These are phyloP conservation scores for Loriculus beryllinus DNA, from an alignment of 2,797 vertebrate genomes.

Conservation along the genomic window DNA sequence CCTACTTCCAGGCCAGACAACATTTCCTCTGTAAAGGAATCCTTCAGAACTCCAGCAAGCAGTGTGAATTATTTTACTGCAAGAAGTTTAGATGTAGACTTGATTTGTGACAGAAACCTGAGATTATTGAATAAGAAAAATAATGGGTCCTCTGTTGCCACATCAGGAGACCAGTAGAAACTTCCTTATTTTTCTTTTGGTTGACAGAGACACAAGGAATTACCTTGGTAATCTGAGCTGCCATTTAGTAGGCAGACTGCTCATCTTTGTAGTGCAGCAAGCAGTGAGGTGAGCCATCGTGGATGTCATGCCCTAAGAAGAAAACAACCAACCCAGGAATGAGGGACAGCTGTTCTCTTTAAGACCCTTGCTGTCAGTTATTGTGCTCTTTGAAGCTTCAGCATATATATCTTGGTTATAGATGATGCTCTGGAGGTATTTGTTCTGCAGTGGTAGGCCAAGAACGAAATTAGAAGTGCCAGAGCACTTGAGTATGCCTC, in stretches of 20 bases:
- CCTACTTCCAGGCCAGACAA: neutral
- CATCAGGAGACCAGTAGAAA: neutral
- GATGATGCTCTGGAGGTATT: neutral
- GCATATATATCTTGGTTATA: neutral
- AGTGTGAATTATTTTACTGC: neutral
- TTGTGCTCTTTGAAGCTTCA: neutral
- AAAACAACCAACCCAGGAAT: neutral
- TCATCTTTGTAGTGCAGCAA: neutral
- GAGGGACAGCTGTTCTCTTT: neutral
- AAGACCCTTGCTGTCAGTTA: neutral
- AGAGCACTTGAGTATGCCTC: neutral
- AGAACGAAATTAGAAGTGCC: neutral
- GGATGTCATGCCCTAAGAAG: neutral
- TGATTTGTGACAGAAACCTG: constrained; percentile 21
- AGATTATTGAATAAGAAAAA: neutral
- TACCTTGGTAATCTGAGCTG: neutral
- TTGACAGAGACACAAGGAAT: neutral
- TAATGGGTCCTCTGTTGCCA: neutral
- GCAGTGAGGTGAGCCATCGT: neutral
- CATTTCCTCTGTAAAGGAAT: constrained; percentile 1
- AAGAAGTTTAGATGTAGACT: neutral
- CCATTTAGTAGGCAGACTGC: neutral
- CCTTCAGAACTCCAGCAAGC: neutral
- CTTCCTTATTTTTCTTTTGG: neutral
- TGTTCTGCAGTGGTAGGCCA: neutral